These are phyloP conservation scores for Brachionus koreanus DNA, from an alignment of 1,140 invertebrate species.

Conservation along the genomic window DNA sequence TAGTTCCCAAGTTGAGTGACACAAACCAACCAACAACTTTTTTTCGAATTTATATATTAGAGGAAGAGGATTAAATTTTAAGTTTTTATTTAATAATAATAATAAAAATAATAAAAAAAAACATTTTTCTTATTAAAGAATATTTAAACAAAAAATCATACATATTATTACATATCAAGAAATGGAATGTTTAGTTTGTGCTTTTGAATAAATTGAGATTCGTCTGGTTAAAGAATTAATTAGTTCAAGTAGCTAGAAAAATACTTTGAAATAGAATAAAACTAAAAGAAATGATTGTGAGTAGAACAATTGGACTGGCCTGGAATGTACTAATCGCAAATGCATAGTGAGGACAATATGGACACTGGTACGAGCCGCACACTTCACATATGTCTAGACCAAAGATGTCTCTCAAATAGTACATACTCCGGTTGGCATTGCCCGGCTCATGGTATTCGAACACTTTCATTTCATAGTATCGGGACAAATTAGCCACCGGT, in stretches of 20 bases:
- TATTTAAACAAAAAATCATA: not conserved
- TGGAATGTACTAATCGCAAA: not conserved
- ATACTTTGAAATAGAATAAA: not conserved
- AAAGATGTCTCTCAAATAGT: slow-evolving; percentile 80
- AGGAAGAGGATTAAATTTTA: too few relatives aligned
- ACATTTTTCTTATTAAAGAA: too few relatives aligned
- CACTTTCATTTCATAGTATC: slow-evolving; percentile 79
- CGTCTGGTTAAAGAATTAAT: not conserved
- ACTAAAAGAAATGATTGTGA: not conserved
- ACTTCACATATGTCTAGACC: slow-evolving; percentile 90
- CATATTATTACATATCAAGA: not conserved
- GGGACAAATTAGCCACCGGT: slow-evolving; percentile 91
- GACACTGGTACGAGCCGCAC: slow-evolving; percentile 95
- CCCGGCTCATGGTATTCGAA: slow-evolving; percentile 95
- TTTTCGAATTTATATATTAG: too few relatives aligned
- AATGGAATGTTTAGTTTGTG: slow-evolving; percentile 23
- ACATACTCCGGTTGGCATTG: slow-evolving; percentile 86
- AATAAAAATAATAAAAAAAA: too few relatives aligned
- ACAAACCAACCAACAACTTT: too few relatives aligned
- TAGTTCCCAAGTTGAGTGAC: too few relatives aligned
- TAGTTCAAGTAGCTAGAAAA: not conserved
- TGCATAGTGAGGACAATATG: slow-evolving; percentile 72
- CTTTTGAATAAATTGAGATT: not conserved
- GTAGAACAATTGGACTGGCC: not conserved
- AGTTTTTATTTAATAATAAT: too few relatives aligned